Evolutionary conservation across 1,140 invertebrate species (phyloP).

Genomic region (Araneus ventricosus): DNA sequence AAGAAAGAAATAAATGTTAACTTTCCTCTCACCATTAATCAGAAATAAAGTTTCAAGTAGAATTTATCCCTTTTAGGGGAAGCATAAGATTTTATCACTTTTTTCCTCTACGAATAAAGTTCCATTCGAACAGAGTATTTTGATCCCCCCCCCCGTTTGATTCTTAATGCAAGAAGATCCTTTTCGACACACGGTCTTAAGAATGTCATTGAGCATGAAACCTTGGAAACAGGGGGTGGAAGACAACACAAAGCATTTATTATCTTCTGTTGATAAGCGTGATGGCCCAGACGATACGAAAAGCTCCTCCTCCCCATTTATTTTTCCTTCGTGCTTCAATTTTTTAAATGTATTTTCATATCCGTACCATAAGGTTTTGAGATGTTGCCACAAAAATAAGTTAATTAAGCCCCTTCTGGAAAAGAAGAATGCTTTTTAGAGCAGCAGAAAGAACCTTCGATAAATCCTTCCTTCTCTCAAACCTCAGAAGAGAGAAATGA

Average conservation of each 20-base stretch:
- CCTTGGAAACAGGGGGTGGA: background rate
- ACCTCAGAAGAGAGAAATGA: background rate
- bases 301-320: background rate
- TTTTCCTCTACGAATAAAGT: background rate
- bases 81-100: background rate
- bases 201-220: background rate
- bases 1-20: background rate
- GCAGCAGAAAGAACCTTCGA: too few relatives aligned
- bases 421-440: background rate
- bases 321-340: background rate
- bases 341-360: background rate
- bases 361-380: constrained; percentile 3
- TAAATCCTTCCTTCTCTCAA: background rate
- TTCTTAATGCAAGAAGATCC: background rate
- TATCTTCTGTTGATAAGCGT: background rate
- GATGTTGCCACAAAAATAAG: constrained; percentile 40
- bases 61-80: background rate
- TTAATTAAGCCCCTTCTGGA: background rate
- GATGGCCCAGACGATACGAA: background rate
- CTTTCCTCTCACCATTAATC: background rate
- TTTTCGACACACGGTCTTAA: background rate
- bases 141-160: background rate
- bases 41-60: background rate
- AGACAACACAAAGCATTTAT: background rate
- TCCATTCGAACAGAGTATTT: background rate